A percentile compares a stretch with the other conserved stretches of the same genome.
Evolutionary conservation across 2,113 vertebrate species (phyloP).

Genomic region (Sylvia atricapilla): DNA sequence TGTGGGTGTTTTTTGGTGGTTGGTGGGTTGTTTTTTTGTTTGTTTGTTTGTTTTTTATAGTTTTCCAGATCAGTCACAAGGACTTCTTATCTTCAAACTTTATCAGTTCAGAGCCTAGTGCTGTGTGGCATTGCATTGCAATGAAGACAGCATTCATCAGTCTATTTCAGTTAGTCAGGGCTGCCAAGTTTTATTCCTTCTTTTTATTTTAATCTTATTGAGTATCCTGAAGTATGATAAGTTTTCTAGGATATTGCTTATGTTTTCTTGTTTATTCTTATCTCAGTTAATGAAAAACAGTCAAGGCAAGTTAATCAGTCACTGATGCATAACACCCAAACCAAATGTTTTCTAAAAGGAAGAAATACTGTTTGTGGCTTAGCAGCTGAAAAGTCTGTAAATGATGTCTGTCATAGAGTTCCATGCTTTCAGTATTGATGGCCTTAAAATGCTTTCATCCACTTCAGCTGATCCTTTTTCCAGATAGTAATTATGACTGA

Average conservation of each 20-base stretch:
- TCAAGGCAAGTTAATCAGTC: background rate
- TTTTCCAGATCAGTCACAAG: background rate
- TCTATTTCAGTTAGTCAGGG: background rate
- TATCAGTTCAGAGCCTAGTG: background rate
- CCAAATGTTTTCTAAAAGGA: background rate
- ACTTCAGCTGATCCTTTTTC: background rate
- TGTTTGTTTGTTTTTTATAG: background rate
- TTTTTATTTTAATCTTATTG: background rate
- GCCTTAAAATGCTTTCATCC: background rate
- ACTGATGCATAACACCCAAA: background rate
- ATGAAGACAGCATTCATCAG: background rate
- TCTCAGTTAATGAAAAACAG: background rate
- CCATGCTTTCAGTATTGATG: background rate
- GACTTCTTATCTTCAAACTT: background rate
- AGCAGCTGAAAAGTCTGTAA: slow-evolving; percentile 3
- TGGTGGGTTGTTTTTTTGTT: no score
- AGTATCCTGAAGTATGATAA: background rate
- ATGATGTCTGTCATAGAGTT: background rate
- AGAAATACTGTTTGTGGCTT: background rate
- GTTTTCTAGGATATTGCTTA: background rate
- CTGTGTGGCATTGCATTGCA: background rate
- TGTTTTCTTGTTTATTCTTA: background rate
- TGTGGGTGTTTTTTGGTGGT: no score
- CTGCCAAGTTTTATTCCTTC: background rate
- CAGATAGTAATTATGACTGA: background rate